These are phyloP conservation scores for Neuroterus valhalla DNA, from an alignment of 1,140 invertebrate genomes.

Conservation along the genomic window DNA sequence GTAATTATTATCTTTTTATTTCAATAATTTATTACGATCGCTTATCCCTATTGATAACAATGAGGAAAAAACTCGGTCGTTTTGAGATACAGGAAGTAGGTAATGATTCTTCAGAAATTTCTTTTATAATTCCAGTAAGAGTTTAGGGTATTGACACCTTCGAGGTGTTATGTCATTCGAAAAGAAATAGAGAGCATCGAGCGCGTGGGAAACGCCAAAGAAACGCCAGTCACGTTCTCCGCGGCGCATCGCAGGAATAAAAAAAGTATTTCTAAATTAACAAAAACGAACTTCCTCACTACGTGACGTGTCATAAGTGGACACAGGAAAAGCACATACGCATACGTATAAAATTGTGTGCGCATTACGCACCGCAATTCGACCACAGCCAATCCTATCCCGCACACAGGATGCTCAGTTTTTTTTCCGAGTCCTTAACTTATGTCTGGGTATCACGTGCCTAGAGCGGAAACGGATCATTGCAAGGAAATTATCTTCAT, in stretches of 20 bases:
- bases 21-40: no score
- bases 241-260: conserved; percentile 3
- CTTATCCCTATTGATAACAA: no score
- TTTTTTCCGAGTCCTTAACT: background rate
- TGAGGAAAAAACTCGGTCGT: no score
- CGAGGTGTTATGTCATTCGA: background rate
- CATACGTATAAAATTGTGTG: conserved; percentile 26
- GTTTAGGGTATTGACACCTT: background rate
- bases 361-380: conserved; percentile 23
- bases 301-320: conserved; percentile 25
- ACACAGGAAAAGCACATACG: conserved; percentile 19
- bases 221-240: conserved; percentile 19
- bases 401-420: conserved; percentile 5
- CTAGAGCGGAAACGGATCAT: conserved; percentile 1
- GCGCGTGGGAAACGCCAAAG: conserved; percentile 27
- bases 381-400: conserved; percentile 18
- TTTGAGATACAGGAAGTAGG: no score
- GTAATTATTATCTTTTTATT: no score
- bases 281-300: conserved; percentile 16
- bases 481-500: background rate
- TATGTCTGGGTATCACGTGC: background rate
- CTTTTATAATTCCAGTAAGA: background rate
- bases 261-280: conserved; percentile 26
- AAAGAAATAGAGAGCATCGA: background rate
- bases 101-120: background rate